Conservation (phyloP, 2,797 vertebrate genomes). For the Cetoscarus ocellatus region DNA sequence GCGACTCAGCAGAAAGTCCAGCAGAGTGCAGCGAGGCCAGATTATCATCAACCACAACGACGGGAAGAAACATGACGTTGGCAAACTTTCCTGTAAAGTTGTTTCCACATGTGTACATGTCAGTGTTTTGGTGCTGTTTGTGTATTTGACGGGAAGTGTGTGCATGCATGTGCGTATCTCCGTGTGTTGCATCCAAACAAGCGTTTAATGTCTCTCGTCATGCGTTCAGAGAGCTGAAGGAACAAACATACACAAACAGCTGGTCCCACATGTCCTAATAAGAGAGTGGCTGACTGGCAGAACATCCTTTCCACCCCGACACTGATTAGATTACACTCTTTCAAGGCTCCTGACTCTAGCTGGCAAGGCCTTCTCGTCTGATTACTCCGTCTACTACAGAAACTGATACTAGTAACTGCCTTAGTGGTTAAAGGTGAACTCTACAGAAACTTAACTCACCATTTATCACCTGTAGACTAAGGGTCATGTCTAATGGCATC, state of each 20-base stretch:
- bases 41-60: constrained; percentile 14
- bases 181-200: constrained; percentile 24
- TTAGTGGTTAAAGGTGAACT: neutral
- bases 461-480: too few species aligned
- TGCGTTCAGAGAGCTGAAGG: constrained; percentile 15
- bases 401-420: constrained; percentile 10
- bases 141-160: neutral
- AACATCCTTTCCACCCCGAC: constrained; percentile 30
- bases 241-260: constrained; percentile 62
- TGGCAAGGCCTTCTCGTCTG: constrained; percentile 18
- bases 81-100: neutral
- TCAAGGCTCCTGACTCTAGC: constrained; percentile 42
- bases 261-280: constrained; percentile 65
- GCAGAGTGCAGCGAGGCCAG: constrained; percentile 5
- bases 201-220: constrained; percentile 6
- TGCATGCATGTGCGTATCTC: neutral
- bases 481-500: too few species aligned
- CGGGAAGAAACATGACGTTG: constrained; percentile 26
- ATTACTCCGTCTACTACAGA: constrained; percentile 13
- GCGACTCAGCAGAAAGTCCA: constrained; percentile 29
- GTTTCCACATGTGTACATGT: constrained; percentile 6
- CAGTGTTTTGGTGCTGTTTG: constrained; percentile 9
- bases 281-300: constrained; percentile 61
- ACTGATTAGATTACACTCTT: constrained; percentile 60
- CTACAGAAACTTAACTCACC: too few species aligned